These are phyloP conservation scores for Euproctis similis DNA, from an alignment of 2,888 invertebrate genomes.

Conservation along the genomic window DNA sequence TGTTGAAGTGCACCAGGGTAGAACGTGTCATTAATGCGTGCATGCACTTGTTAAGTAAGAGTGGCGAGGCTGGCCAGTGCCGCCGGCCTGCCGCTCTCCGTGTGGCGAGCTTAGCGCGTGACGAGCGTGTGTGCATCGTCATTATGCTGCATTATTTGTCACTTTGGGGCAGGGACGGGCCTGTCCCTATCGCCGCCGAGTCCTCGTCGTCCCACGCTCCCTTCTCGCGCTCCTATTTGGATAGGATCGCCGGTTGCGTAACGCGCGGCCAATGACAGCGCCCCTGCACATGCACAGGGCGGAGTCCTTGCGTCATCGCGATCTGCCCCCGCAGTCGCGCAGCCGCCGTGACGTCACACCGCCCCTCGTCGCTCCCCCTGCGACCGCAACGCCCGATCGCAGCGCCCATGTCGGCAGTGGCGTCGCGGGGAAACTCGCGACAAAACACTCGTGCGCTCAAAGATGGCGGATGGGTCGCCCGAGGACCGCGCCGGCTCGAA, in stretches of 20 bases:
- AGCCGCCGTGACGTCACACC: slow-evolving; percentile 71
- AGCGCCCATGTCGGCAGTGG: slow-evolving; percentile 56
- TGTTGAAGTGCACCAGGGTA: slow-evolving; percentile 24
- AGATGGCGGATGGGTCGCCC: slow-evolving; percentile 89
- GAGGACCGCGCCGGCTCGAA: slow-evolving; percentile 77
- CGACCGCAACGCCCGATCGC: slow-evolving; percentile 44
- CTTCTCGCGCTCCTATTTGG: slow-evolving; percentile 61
- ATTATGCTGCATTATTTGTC: slow-evolving; percentile 66
- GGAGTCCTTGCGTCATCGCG: slow-evolving; percentile 72
- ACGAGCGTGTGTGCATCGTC: slow-evolving; percentile 30
- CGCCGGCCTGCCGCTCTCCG: too few species aligned
- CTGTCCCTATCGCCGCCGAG: slow-evolving; percentile 50
- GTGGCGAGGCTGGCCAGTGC: background rate
- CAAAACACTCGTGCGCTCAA: slow-evolving; percentile 81
- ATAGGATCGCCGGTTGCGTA: slow-evolving; percentile 67
- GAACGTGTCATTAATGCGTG: slow-evolving; percentile 51
- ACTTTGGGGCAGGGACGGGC: slow-evolving; percentile 63
- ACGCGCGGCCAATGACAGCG: slow-evolving; percentile 72
- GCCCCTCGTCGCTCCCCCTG: slow-evolving; percentile 38
- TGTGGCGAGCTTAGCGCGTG: slow-evolving; percentile 5
- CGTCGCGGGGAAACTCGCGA: slow-evolving; percentile 49
- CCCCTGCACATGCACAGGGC: slow-evolving; percentile 71
- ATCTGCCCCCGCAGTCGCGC: slow-evolving; percentile 64
- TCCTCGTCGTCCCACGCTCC: slow-evolving; percentile 46
- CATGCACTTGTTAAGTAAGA: slow-evolving; percentile 47